phyloP scores from a whole-genome alignment of 2,113 vertebrate species.

The Verasper variegatus region DNA sequence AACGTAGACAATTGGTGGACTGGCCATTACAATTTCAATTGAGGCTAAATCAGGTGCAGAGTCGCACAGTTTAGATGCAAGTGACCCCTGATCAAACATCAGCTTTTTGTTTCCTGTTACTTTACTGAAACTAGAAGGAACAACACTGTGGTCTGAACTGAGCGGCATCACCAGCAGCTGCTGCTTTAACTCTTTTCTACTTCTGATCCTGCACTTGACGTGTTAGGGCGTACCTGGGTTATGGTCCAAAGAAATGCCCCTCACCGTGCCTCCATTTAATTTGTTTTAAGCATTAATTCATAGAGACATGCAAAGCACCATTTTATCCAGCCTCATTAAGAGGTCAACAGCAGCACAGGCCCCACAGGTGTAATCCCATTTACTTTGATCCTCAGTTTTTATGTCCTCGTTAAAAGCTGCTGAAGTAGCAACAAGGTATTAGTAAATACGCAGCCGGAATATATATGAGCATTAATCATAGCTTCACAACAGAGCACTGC shows the following conservation, averaged over 20 bases:
- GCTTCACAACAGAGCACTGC: conserved; percentile 17
- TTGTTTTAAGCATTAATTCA: conserved; percentile 35
- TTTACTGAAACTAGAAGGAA: not conserved
- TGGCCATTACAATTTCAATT: not conserved
- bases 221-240: not conserved
- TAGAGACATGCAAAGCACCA: conserved; percentile 13
- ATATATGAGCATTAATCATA: conserved; percentile 64
- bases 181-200: not conserved
- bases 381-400: conserved; percentile 65
- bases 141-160: not conserved
- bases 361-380: conserved; percentile 72
- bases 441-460: conserved; percentile 71
- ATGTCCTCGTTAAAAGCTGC: conserved; percentile 76
- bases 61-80: not conserved
- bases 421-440: conserved; percentile 66
- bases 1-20: not conserved
- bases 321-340: conserved; percentile 44
- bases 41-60: not conserved
- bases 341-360: conserved; percentile 49
- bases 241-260: not conserved
- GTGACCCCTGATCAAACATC: not conserved
- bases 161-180: not conserved
- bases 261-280: conserved; percentile 31
- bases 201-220: not conserved
- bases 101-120: not conserved